Evolutionary conservation across 2,113 vertebrate species (phyloP), one percentile per base, ranked within the genome.

Genomic region (Anguilla rostrata): DNA sequence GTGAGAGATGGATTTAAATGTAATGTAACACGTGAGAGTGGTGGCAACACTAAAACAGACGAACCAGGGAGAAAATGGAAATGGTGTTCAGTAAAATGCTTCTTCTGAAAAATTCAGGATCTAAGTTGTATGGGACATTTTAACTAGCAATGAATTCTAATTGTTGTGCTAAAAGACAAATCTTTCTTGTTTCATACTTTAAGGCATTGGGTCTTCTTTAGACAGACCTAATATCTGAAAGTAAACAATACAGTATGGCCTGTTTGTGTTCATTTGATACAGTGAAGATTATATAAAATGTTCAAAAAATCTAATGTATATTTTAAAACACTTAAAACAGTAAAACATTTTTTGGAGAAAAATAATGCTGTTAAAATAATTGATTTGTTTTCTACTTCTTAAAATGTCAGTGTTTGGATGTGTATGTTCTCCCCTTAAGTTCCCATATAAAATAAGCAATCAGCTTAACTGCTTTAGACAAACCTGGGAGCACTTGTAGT

Each of bases 121-220:
- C 34, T 6, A 87, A 87, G 86, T 87, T 56, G 71, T 53, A 40
- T 66, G 79, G 86, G 82, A 83, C 56, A 46, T 84, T 15, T 43
- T 84, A 75, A 63, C 49, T 9, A 53, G 49, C 9, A 53, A 2
- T 53, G 49, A 53, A 8, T 53, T 12, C 8, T 53, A 53, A 12
- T 75, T 43, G 43, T 84, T 84, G 66, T 34, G 43, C 40, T 71
- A 2, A 84, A 20, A 84, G n/a, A 75, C 71, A 53, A 9, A 39
- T 85, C 71, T 43, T 2, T 53, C 79, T 78, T 79, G 14, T 53
- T 75, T 78, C 26, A 79, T 46, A 46, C 16, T 26, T 43, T n/a
- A 56, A 22, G 34, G 34, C 34, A 34, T 34, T 34, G 34, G 34
- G 34, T 34, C 34, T 34, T 34, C 18, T 66, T 5, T 66, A 66